phyloP scores from a whole-genome alignment of 2,113 vertebrate species.

The Protobothrops mucrosquamatus region DNA sequence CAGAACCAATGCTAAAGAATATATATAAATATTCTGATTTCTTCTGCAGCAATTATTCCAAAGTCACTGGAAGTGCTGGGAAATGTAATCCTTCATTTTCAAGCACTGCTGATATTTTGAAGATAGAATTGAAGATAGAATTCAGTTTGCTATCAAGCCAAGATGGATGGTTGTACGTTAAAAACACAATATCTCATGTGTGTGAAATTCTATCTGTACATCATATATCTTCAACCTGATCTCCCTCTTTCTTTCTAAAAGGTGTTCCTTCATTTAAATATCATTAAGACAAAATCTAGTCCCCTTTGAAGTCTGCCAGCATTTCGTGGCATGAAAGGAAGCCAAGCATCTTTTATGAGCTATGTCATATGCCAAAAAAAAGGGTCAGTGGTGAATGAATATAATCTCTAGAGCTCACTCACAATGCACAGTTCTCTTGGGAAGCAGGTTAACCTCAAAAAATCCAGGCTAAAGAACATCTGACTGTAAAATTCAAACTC shows the following conservation, averaged over 20 bases:
- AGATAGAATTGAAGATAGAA: background rate
- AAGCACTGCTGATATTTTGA: background rate
- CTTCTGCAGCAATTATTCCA: background rate
- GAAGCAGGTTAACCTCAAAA: conserved; percentile 22
- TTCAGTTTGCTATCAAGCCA: background rate
- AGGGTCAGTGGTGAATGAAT: background rate
- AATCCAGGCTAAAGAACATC: background rate
- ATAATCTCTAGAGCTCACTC: conserved; percentile 4
- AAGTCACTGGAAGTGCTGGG: background rate
- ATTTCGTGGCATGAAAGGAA: background rate
- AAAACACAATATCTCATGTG: background rate
- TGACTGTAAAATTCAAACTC: conserved; percentile 16
- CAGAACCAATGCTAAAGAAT: background rate
- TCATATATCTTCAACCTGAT: background rate
- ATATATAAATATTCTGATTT: background rate
- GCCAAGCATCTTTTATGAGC: background rate
- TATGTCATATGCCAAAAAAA: background rate
- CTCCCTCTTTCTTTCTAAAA: background rate
- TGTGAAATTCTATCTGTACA: background rate
- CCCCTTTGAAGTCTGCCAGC: background rate
- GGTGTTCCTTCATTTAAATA: background rate
- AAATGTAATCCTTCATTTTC: background rate
- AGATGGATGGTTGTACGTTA: background rate
- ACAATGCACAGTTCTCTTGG: conserved; percentile 9
- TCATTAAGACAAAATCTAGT: background rate